A percentile compares a stretch with the other conserved stretches of the same genome.
These are phyloP conservation scores for Netelia melanura DNA, from an alignment of 2,888 invertebrate genomes.

Conservation along the genomic window DNA sequence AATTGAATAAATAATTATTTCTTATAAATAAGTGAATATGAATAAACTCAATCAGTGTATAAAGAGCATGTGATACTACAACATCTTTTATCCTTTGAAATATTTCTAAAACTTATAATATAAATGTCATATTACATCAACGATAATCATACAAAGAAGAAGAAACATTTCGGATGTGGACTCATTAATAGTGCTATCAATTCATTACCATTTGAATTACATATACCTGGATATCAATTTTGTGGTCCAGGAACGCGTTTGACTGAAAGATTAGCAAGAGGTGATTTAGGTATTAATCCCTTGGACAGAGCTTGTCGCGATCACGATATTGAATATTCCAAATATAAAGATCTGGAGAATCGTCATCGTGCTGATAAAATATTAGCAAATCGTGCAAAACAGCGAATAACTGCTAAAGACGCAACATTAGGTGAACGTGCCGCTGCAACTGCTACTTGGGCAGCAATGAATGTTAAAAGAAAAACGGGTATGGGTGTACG, in stretches of 20 bases:
- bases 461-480: constrained; percentile 65
- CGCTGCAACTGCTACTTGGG: constrained; percentile 42
- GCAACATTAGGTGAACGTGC: constrained; percentile 6
- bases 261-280: constrained; percentile 38
- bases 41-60: background rate
- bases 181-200: too few species aligned
- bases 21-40: background rate
- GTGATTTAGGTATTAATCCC: constrained; percentile 49
- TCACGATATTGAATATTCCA: too few species aligned
- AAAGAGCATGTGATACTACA: too few species aligned
- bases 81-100: too few species aligned
- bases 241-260: constrained; percentile 63
- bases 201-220: constrained; percentile 49
- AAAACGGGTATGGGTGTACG: constrained; percentile 58
- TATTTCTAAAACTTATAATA: too few species aligned
- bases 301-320: too few species aligned
- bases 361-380: too few species aligned
- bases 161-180: background rate
- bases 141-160: background rate
- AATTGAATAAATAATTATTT: too few species aligned
- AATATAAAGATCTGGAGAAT: too few species aligned
- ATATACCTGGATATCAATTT: constrained; percentile 60
- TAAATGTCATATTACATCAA: too few species aligned
- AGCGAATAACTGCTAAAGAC: too few species aligned
- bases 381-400: too few species aligned